A percentile compares a stretch with the other conserved stretches of the same genome.
Evolutionary conservation across 2,113 vertebrate genomes (phyloP).

Genomic region (Oncorhynchus tshawytscha): DNA sequence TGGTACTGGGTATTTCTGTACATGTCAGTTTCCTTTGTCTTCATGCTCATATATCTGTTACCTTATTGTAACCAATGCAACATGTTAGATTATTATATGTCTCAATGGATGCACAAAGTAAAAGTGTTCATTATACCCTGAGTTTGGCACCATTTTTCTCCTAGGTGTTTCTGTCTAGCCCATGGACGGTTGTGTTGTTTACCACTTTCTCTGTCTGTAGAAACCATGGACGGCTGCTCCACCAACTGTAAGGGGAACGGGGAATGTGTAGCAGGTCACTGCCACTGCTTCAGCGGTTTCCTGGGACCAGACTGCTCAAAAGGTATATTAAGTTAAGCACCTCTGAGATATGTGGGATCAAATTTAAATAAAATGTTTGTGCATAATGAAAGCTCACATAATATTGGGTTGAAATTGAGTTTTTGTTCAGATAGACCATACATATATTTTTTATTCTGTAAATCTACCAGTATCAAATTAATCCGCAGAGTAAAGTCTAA

Average conservation of each 20-base stretch:
- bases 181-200: background rate
- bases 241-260: conserved; percentile 95
- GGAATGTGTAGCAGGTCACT: conserved; percentile 94
- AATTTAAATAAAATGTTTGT: background rate
- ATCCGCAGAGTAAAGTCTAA: background rate
- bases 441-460: background rate
- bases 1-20: background rate
- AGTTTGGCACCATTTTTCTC: background rate
- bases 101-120: too few species aligned
- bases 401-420: background rate
- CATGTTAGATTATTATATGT: too few species aligned
- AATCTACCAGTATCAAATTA: background rate
- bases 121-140: background rate
- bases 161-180: background rate
- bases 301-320: conserved; percentile 93
- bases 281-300: conserved; percentile 95
- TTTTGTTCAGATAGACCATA: background rate
- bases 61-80: too few species aligned
- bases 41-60: too few species aligned
- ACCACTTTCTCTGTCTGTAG: conserved; percentile 57
- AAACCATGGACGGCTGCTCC: conserved; percentile 94
- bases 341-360: background rate
- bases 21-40: background rate
- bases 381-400: background rate
- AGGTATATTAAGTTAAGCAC: conserved; percentile 68